These are phyloP conservation scores for Neolamprologus kungweensis DNA, from an alignment of 2,113 vertebrate species.

Conservation along the genomic window DNA sequence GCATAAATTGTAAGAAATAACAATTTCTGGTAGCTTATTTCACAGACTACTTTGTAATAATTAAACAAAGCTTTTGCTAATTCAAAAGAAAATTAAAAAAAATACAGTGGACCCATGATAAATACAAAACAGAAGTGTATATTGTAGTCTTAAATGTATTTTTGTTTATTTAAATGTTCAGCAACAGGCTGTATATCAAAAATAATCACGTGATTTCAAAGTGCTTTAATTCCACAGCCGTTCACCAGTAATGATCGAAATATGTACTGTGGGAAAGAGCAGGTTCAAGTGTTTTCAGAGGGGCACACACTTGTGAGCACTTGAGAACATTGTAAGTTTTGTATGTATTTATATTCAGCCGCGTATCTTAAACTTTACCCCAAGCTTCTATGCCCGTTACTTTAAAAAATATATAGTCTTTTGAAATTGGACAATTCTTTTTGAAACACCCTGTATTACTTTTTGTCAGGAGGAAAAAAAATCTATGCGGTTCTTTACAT, in stretches of 20 bases:
- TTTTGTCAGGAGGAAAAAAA: neutral
- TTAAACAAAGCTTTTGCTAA: neutral
- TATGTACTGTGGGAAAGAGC: neutral
- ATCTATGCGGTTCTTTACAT: neutral
- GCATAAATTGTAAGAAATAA: neutral
- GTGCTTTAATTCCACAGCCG: neutral
- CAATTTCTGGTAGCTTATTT: neutral
- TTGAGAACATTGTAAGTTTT: neutral
- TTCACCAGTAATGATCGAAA: neutral
- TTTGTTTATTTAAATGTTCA: neutral
- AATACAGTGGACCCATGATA: neutral
- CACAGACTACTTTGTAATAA: neutral
- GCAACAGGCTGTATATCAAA: neutral
- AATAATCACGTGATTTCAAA: neutral
- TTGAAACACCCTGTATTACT: neutral
- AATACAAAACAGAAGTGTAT: neutral
- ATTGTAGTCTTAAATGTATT: neutral
- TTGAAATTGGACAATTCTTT: neutral
- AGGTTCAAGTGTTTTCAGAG: neutral
- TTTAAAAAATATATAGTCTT: neutral
- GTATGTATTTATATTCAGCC: neutral
- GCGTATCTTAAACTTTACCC: accelerated
- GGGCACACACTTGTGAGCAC: neutral
- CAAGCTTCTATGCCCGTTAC: neutral
- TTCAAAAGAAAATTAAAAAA: neutral